A percentile compares a stretch with the other conserved stretches of the same genome.
These are phyloP conservation scores for Eulemur rufifrons DNA, from an alignment of 2,113 vertebrate species.

Conservation along the genomic window DNA sequence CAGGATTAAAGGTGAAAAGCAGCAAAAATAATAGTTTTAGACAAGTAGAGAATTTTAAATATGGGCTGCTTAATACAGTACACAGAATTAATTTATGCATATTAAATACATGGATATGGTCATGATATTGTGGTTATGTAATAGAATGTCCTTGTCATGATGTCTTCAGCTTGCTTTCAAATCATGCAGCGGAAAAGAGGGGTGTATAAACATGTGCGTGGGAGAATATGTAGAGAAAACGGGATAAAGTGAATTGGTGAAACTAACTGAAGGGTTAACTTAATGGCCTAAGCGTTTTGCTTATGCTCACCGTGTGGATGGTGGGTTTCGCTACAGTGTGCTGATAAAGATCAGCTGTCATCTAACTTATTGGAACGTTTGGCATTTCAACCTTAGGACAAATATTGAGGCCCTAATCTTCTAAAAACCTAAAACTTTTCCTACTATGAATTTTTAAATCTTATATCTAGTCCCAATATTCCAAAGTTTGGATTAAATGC, in stretches of 20 bases:
- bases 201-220: background rate
- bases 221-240: background rate
- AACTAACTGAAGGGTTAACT: background rate
- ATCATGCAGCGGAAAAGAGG: background rate
- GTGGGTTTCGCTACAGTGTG: background rate
- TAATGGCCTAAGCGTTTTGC: background rate
- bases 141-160: background rate
- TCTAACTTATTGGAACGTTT: slow-evolving; percentile 19
- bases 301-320: background rate
- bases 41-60: background rate
- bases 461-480: background rate
- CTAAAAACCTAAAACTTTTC: background rate
- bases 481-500: background rate
- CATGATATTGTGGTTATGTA: background rate
- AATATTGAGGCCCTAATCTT: background rate
- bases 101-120: background rate
- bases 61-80: background rate
- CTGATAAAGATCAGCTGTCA: background rate
- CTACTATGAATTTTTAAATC: background rate
- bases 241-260: background rate
- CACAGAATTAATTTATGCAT: background rate
- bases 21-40: background rate
- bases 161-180: background rate
- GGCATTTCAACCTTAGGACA: background rate
- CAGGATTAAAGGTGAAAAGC: background rate